phyloP scores from a whole-genome alignment of 30 jellyfish, hydroid and myxozoan species.

The Hydra vulgaris region DNA sequence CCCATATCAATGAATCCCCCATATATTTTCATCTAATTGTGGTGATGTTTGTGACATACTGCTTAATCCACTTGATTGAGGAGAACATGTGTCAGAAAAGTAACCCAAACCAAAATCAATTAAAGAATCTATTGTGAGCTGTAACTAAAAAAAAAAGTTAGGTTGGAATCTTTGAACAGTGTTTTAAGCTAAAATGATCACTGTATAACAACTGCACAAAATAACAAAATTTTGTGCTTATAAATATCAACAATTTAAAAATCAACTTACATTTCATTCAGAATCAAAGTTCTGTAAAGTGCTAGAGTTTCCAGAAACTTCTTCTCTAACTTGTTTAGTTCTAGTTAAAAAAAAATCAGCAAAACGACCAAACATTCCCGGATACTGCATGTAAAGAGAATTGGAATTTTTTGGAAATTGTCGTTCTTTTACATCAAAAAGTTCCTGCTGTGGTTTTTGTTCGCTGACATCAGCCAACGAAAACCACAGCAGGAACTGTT shows the following conservation, averaged over 20 bases:
- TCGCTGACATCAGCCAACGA: not conserved
- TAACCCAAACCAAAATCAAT: slow-evolving; percentile 43
- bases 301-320: not conserved
- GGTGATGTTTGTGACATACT: slow-evolving; percentile 63
- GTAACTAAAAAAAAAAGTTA: slow-evolving; percentile 2
- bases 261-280: too few relatives aligned
- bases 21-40: slow-evolving; percentile 26
- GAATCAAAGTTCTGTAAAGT: slow-evolving; percentile 1
- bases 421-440: slow-evolving; percentile 12
- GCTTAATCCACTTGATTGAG: slow-evolving; percentile 61
- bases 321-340: slow-evolving; percentile 30
- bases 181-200: slow-evolving; percentile 13
- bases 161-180: slow-evolving; percentile 12
- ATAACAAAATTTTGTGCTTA: not conserved
- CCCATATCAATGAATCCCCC: too few relatives aligned
- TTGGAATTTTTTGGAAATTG: slow-evolving; percentile 27
- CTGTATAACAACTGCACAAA: not conserved
- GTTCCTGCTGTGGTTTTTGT: slow-evolving; percentile 21
- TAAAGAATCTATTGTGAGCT: not conserved
- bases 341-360: not conserved
- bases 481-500: too few relatives aligned
- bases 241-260: not conserved
- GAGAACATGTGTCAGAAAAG: slow-evolving; percentile 73
- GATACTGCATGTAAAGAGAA: slow-evolving; percentile 6
- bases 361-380: slow-evolving; percentile 9